Percentiles rank a stretch among this genome's conserved stretches.
These are phyloP conservation scores for Onychostoma macrolepis DNA, from an alignment of 2,113 vertebrate species.

Conservation along the genomic window DNA sequence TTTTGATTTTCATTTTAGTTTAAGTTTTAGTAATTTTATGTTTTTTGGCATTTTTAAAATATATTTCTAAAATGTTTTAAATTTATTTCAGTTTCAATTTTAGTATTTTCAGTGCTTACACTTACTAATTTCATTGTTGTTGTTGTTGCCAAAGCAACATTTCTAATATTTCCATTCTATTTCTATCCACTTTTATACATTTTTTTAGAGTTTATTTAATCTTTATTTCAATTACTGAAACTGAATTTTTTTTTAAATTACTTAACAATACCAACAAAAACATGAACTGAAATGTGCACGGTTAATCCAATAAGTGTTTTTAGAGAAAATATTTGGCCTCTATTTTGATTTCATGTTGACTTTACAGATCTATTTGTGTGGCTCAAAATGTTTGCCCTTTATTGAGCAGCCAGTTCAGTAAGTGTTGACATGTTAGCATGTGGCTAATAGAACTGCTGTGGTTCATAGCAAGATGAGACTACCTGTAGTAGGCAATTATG, in stretches of 20 bases:
- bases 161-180: neutral
- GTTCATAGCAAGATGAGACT: slow-evolving; percentile 5
- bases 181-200: neutral
- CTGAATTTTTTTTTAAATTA: no score
- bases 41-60: neutral
- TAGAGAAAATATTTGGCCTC: neutral
- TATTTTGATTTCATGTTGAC: neutral
- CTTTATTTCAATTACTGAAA: neutral
- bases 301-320: neutral
- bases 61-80: neutral
- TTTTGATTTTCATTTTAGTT: no score
- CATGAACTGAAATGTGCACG: neutral
- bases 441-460: slow-evolving; percentile 2
- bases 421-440: slow-evolving; percentile 17
- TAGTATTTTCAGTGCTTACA: neutral
- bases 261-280: neutral
- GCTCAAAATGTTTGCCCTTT: neutral
- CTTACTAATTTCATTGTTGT: neutral
- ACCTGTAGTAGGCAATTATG: slow-evolving; percentile 12
- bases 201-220: neutral
- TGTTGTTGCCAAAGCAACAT: neutral
- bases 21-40: no score
- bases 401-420: neutral
- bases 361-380: neutral
- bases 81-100: neutral